A percentile compares a stretch with the other conserved stretches of the same genome.
Conservation (phyloP, 1,140 invertebrate species). For the Lasioglossum albipes region DNA sequence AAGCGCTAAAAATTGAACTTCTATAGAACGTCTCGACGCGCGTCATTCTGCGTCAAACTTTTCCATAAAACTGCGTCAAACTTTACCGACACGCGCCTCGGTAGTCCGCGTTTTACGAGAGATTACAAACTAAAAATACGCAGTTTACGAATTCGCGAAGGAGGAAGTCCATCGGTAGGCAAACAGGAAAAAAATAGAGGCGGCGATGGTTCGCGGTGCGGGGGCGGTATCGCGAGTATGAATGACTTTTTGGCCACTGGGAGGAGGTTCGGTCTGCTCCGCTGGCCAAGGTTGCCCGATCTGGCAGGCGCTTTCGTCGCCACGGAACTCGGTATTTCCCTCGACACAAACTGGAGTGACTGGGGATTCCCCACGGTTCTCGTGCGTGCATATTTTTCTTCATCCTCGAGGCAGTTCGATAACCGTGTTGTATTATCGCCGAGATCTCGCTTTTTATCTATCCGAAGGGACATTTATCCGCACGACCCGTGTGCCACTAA, state of each 20-base stretch:
- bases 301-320: conserved; percentile 22
- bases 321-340: conserved; percentile 39
- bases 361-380: conserved; percentile 33
- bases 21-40: too few species aligned
- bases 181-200: too few species aligned
- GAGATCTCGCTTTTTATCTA: not conserved
- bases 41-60: too few species aligned
- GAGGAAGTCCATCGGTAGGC: too few species aligned
- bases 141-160: not conserved
- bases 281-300: conserved; percentile 24
- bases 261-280: not conserved
- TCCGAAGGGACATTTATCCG: not conserved
- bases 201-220: not conserved
- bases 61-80: too few species aligned
- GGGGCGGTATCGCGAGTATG: not conserved
- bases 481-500: too few species aligned
- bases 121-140: conserved; percentile 4
- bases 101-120: not conserved
- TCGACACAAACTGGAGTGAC: conserved; percentile 31
- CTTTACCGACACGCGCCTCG: not conserved
- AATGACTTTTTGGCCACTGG: not conserved
- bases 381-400: conserved; percentile 12
- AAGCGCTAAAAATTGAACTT: too few species aligned
- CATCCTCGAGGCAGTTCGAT: not conserved
- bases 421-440: conserved; percentile 21